Base-by-base conservation (phyloP, 2,888 invertebrate genomes). In the Pterobdella sp. region DNA sequence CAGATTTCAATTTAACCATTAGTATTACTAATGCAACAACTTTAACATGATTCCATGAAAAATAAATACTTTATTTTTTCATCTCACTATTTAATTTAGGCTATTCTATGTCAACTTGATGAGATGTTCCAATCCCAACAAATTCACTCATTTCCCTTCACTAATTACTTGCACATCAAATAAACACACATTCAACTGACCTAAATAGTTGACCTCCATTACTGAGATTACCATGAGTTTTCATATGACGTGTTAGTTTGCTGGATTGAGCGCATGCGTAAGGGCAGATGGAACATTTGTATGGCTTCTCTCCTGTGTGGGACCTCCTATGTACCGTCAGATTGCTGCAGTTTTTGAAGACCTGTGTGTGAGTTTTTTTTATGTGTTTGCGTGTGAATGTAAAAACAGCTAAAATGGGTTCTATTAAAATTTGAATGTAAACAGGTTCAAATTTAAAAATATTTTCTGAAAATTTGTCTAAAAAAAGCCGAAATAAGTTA, bases 211-310 rank as follows among this genome's bases (percentile, higher is more conserved):
- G 60, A 26, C 71, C 35, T 1, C 35, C 36, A 14, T 60, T 34
- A 31, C 32, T 63, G 18, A 52, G 52, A 77, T 97, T 89, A 0
- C 98, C 98, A 85, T 99, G 98, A 0, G 98, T 99, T 85, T 97
- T 95, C 98, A 99, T 99, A 87, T 99, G 98, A 80, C 98, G 89
- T 72, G 98, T 99, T 75, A 99, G 87, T 85, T 99, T 99, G 35
- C 94, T 94, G 83, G 95, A 95, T 86, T 98, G 97, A n/a, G 98
- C 97, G 84, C 98, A 98, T 35, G 98, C 98, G 85, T 99, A 99
- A 76, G 93, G 93, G 86, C 98, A 99, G 77, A 98, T 86, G 83
- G 94, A 94, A 84, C 98, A 98, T 84, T 95, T 95, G 88, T 98
- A 98, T 0, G 98, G 98, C 82, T 83, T 98, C 97, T 26, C 97